A percentile compares a stretch with the other conserved stretches of the same genome.
phyloP scores from a whole-genome alignment of 2,888 invertebrate genomes.

The Pegoplata infirma region DNA sequence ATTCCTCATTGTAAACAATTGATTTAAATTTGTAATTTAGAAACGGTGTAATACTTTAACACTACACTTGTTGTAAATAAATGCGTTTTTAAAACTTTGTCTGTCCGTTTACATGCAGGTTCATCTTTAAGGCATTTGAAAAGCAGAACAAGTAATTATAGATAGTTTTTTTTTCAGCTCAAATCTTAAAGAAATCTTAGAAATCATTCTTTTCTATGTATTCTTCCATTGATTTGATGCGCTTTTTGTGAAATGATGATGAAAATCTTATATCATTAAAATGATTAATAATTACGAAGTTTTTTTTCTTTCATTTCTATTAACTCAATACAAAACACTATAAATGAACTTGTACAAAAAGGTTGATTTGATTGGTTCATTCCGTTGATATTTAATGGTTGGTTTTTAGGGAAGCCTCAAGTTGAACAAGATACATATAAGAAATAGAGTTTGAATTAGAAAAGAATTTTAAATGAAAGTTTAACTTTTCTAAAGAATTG shows the following conservation, averaged over 20 bases:
- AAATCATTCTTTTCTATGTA: not conserved
- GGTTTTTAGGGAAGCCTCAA: not conserved
- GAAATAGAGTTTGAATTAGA: not conserved
- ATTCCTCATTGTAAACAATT: no score
- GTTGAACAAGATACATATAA: no score
- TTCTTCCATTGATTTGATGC: constrained; percentile 25
- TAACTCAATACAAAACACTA: constrained; percentile 24
- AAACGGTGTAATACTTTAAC: constrained; percentile 19
- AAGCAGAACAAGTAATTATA: constrained; percentile 36
- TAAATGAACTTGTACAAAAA: constrained; percentile 1
- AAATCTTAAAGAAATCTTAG: constrained; percentile 26
- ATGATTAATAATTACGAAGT: constrained; percentile 58
- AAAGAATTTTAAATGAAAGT: constrained; percentile 49
- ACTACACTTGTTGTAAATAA: constrained; percentile 29
- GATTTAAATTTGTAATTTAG: no score
- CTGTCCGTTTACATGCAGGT: not conserved
- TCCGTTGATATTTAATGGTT: constrained; percentile 10
- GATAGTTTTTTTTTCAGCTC: constrained; percentile 7
- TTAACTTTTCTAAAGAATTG: constrained; percentile 21
- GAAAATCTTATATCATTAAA: constrained; percentile 50
- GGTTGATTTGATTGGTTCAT: constrained; percentile 27
- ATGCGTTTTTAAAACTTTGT: constrained; percentile 6
- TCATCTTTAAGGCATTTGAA: constrained; percentile 22
- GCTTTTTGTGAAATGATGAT: not conserved
- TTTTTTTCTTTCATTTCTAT: constrained; percentile 36